phyloP scores from a whole-genome alignment of 2,797 vertebrate species.

The Babyrousa celebensis region DNA sequence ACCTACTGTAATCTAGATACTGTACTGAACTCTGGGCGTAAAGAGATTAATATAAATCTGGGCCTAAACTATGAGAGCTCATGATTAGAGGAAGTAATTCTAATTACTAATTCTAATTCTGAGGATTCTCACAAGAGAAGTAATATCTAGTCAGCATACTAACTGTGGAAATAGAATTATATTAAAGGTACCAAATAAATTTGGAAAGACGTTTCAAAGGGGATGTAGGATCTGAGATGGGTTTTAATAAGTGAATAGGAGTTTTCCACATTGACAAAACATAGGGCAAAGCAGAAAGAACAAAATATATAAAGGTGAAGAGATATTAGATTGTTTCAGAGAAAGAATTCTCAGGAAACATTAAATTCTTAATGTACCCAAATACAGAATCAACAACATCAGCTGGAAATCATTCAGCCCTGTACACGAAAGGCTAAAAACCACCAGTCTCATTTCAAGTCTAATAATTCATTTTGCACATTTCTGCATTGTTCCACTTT shows the following conservation, averaged over 20 bases:
- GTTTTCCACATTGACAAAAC: not conserved
- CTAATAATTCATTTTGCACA: not conserved
- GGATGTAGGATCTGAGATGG: not conserved
- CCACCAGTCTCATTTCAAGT: not conserved
- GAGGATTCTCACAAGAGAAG: not conserved
- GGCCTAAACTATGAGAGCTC: not conserved
- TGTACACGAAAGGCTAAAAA: not conserved
- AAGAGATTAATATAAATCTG: slow-evolving; percentile 5
- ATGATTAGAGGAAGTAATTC: not conserved
- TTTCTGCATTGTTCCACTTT: slow-evolving; percentile 23
- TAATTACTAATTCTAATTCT: too few species aligned
- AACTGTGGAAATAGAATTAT: not conserved
- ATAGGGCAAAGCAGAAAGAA: slow-evolving; percentile 14
- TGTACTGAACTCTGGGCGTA: not conserved
- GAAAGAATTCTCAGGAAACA: slow-evolving; percentile 1
- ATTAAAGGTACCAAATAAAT: not conserved
- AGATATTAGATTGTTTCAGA: not conserved
- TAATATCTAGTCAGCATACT: not conserved
- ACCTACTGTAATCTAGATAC: not conserved
- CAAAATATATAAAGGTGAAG: not conserved
- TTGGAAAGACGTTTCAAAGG: not conserved
- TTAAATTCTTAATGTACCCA: not conserved
- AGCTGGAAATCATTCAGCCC: not conserved
- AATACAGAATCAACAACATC: not conserved
- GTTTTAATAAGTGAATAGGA: not conserved